Conservation (phyloP, 2,797 vertebrate genomes). For the Anguilla marmorata region DNA sequence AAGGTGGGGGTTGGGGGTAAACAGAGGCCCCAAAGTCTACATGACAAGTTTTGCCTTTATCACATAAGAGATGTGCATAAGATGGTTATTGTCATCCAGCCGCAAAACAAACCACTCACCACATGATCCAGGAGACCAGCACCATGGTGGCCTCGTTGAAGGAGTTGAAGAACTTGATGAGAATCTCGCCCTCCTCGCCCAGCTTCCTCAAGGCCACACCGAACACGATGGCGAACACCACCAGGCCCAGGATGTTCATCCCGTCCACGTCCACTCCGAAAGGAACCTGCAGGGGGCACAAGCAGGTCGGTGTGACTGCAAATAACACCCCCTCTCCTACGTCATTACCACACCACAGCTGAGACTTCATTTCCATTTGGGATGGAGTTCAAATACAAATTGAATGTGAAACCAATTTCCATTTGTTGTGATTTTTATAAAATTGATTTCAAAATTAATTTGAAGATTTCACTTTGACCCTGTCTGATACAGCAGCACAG, state of each 20-base stretch:
- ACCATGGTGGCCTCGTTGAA: slow-evolving; percentile 84
- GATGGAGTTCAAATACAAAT: neutral
- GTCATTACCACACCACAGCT: neutral
- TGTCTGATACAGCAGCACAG: neutral
- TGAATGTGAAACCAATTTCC: neutral
- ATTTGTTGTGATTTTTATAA: neutral
- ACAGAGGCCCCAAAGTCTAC: too few relatives aligned
- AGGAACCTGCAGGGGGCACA: slow-evolving; percentile 65
- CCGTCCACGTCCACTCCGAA: slow-evolving; percentile 70
- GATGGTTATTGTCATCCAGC: neutral
- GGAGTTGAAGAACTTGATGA: slow-evolving; percentile 81
- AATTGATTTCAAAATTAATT: neutral
- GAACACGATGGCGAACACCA: slow-evolving; percentile 86
- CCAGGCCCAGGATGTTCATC: slow-evolving; percentile 90
- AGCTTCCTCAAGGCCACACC: slow-evolving; percentile 85
- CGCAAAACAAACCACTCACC: slow-evolving; percentile 62
- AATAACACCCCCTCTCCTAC: neutral
- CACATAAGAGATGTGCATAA: too few relatives aligned
- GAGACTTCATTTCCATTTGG: neutral
- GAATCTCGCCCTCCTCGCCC: slow-evolving; percentile 83
- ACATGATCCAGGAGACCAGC: slow-evolving; percentile 83
- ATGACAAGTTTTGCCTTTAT: too few relatives aligned
- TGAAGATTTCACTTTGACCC: neutral
- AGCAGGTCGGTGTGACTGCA: neutral
- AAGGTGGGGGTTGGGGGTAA: too few relatives aligned